Percentiles rank a stretch among this genome's conserved stretches.
phyloP scores from a whole-genome alignment of 1,140 invertebrate genomes.

The Periplaneta americana region DNA sequence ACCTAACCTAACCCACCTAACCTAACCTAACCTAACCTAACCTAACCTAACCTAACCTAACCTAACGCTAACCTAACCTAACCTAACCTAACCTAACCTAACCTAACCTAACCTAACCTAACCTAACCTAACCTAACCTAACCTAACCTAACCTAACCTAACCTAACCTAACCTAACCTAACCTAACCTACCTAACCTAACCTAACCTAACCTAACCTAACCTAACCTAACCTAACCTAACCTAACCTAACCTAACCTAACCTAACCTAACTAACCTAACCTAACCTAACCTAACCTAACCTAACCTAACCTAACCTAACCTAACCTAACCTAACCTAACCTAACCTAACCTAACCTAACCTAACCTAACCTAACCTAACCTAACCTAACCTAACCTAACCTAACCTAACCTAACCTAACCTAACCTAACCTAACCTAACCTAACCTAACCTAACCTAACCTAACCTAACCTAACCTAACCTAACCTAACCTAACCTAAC shows the following conservation, averaged over 20 bases:
- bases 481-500: conserved; percentile 8
- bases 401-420: conserved; percentile 14
- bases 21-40: conserved; percentile 19
- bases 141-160: conserved; percentile 23
- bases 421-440: conserved; percentile 8
- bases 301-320: conserved; percentile 7
- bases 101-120: conserved; percentile 29
- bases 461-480: conserved; percentile 14
- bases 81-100: conserved; percentile 23
- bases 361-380: conserved; percentile 11
- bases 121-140: conserved; percentile 27
- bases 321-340: conserved; percentile 21
- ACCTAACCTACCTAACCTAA: too few species aligned
- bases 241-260: conserved; percentile 25
- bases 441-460: conserved; percentile 14
- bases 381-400: conserved; percentile 10
- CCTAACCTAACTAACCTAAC: conserved; percentile 21
- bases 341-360: conserved; percentile 23
- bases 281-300: conserved; percentile 20
- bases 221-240: conserved; percentile 28
- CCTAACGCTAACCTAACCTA: too few species aligned
- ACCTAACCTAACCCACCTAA: conserved; percentile 24
- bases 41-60: conserved; percentile 23
- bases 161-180: conserved; percentile 29
- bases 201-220: conserved; percentile 26